A percentile compares a stretch with the other conserved stretches of the same genome.
These are phyloP conservation scores for Linepithema humile DNA, from an alignment of 1,140 invertebrate genomes.

Conservation along the genomic window DNA sequence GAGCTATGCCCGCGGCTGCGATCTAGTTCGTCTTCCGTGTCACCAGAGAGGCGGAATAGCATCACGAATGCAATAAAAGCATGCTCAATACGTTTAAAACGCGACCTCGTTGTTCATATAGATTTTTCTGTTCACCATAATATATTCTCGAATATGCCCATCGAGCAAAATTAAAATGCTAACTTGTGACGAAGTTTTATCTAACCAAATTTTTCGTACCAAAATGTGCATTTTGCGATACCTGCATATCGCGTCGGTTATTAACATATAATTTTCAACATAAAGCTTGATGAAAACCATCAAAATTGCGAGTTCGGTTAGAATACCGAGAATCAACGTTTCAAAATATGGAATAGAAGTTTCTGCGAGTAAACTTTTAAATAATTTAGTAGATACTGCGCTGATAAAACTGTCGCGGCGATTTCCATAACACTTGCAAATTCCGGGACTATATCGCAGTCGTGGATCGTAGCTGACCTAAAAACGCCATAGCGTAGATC, in stretches of 20 bases:
- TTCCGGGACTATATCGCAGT: slow-evolving; percentile 18
- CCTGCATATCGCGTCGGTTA: neutral
- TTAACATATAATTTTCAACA: slow-evolving; percentile 8
- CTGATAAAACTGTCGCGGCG: slow-evolving; percentile 27
- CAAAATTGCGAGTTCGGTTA: neutral
- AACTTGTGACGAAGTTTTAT: neutral
- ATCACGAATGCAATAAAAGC: slow-evolving; percentile 56
- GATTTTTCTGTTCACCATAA: neutral
- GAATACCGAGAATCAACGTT: neutral
- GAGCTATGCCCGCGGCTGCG: slow-evolving; percentile 35
- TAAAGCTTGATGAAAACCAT: neutral
- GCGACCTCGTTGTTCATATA: slow-evolving; percentile 17
- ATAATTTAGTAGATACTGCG: neutral
- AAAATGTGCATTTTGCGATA: neutral
- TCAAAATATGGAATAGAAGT: neutral
- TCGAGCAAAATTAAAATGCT: neutral
- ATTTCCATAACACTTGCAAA: slow-evolving; percentile 64
- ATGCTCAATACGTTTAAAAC: slow-evolving; percentile 68
- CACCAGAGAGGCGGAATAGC: slow-evolving; percentile 35
- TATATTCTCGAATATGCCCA: neutral
- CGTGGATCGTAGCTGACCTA: slow-evolving; percentile 53
- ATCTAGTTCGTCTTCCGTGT: slow-evolving; percentile 33
- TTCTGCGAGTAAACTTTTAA: slow-evolving; percentile 11
- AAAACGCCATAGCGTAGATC: slow-evolving; percentile 61
- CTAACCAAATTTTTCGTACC: neutral